Conservation (phyloP, 2,888 invertebrate genomes). For the Dolichomitus sp. region DNA sequence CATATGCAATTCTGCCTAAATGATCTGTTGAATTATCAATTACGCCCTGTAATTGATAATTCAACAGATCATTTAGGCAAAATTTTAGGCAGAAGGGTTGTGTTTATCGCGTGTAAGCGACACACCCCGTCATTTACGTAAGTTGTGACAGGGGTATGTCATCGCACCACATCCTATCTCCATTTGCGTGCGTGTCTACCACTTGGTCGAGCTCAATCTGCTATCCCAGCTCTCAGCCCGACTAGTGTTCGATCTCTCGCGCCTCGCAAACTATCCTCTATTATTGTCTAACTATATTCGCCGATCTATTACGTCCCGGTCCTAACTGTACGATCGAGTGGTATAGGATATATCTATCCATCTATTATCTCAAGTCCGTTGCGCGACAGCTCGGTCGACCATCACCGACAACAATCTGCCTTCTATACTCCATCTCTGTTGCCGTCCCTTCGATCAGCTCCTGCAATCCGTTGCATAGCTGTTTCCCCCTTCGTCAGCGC, state of each 20-base stretch:
- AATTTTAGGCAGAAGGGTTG: slow-evolving; percentile 13
- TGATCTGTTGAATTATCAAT: slow-evolving; percentile 28
- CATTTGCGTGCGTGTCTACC: slow-evolving; percentile 5
- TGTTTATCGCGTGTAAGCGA: slow-evolving; percentile 35
- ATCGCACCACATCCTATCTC: slow-evolving; percentile 4
- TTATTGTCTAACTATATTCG: slow-evolving; percentile 46
- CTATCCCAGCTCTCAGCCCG: slow-evolving; percentile 19
- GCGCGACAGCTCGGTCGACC: slow-evolving; percentile 34
- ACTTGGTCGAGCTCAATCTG: slow-evolving; percentile 41
- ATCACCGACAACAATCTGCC: slow-evolving; percentile 52
- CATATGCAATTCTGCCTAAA: neutral
- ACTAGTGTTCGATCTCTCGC: slow-evolving; percentile 32
- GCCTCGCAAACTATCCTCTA: slow-evolving; percentile 18
- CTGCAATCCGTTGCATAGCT: slow-evolving; percentile 15
- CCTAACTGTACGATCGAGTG: slow-evolving; percentile 27
- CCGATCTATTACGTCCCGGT: slow-evolving; percentile 54
- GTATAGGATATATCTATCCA: slow-evolving; percentile 30
- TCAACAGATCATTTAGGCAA: neutral
- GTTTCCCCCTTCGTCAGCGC: slow-evolving; percentile 61
- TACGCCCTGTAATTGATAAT: slow-evolving; percentile 34
- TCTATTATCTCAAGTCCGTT: slow-evolving; percentile 49
- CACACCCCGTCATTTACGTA: slow-evolving; percentile 25
- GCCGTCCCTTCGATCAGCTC: slow-evolving; percentile 34
- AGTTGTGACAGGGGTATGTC: slow-evolving; percentile 6
- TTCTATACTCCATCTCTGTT: slow-evolving; percentile 23